phyloP scores from a whole-genome alignment of 1,140 invertebrate genomes.

The Conus ventricosus region DNA sequence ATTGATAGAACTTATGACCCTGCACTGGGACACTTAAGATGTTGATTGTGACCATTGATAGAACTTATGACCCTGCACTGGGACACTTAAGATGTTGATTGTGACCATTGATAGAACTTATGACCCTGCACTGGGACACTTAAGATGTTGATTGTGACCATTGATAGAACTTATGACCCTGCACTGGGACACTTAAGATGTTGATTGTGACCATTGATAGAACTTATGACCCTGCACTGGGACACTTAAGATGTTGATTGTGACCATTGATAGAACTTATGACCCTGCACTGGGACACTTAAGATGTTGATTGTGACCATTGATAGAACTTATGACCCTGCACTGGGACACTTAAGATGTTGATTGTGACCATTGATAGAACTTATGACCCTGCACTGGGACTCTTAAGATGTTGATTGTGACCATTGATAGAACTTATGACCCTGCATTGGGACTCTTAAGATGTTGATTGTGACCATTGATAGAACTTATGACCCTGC shows the following conservation, averaged over 20 bases:
- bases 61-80: too few species aligned
- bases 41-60: background rate
- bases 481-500: too few species aligned
- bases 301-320: background rate
- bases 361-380: background rate
- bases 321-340: background rate
- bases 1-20: background rate
- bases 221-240: background rate
- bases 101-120: background rate
- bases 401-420: background rate
- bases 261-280: too few species aligned
- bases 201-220: background rate
- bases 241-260: background rate
- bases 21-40: background rate
- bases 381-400: too few species aligned
- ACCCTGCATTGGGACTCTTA: background rate
- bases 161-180: too few species aligned
- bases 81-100: background rate
- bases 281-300: too few species aligned
- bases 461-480: background rate
- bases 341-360: background rate
- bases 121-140: background rate
- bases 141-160: background rate
- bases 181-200: too few species aligned
- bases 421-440: background rate